Base-by-base conservation (phyloP, 1,140 invertebrate species). In the Phenacoccus solenopsis region DNA sequence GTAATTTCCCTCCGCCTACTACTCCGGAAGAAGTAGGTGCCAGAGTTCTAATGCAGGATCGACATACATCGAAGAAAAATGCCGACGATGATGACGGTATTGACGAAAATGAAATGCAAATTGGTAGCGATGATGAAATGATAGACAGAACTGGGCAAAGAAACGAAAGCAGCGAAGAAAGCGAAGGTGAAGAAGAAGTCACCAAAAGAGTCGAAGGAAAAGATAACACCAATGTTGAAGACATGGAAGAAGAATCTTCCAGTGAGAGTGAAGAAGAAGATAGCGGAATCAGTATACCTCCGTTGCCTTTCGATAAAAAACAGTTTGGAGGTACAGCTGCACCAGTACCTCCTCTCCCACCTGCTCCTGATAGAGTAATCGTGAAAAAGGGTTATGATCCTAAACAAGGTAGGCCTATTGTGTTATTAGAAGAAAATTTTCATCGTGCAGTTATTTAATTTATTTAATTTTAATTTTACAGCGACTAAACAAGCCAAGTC, bases 301-400 rank as follows among this genome's bases (percentile, higher is more conserved):
- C 75, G 0, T 67, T 73, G 3, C 74, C 73, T 9, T 35, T 49
- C 3, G 38, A 68, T n/a, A 73, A 22, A 70, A 69, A 79, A 67
- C 30, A 61, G n/a, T 20, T 76, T 13, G 78, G 77, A 13, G 76
- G 78, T 49, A 75, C 78, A 69, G 74, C 74, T 27, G 73, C 73
- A 7, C n/a, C 13, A 78, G 79, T 22, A 79, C 81, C 9, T 77
- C 78, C 88, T 10, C 80, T 94, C 67, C 93, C 94, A 16, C 88
- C 94, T 12, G 88, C 91, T 0, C 91, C 92, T 25, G 95, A 96
- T 77, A 93, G 96, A 76, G 95, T 98, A 56, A 84, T 99, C 30
- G 93, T 99, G 69, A 94, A 95, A 76, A 96, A 96, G 78, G 87
- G 87, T 70, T 99, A 99, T 77, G 92, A 99, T 87, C 97, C 97